A percentile compares a stretch with the other conserved stretches of the same genome.
phyloP scores from a whole-genome alignment of 2,888 invertebrate genomes.

The Troides oblongomaculatus region DNA sequence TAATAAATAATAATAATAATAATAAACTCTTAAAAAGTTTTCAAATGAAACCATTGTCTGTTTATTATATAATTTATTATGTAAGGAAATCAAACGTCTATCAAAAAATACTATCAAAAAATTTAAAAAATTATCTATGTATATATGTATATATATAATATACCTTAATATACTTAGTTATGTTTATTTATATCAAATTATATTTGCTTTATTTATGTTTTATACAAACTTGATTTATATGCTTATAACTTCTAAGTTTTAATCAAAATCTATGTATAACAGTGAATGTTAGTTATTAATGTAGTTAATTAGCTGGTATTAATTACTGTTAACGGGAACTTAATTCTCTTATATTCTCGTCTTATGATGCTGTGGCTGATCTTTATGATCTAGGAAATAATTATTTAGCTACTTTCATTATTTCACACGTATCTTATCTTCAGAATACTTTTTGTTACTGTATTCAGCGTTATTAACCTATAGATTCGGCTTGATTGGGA shows the following conservation, averaged over 20 bases:
- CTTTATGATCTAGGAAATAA: neutral
- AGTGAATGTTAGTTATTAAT: neutral
- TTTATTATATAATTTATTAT: no score
- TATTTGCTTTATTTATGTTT: no score
- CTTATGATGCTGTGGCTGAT: neutral
- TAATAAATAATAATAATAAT: no score
- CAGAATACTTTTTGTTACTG: neutral
- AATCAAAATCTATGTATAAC: neutral
- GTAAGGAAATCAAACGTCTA: no score
- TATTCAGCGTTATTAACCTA: neutral
- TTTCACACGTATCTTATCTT: neutral
- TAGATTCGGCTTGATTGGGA: neutral
- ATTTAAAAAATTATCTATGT: no score
- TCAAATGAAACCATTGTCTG: no score
- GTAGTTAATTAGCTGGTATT: slow-evolving; percentile 1
- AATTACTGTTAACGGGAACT: slow-evolving; percentile 1
- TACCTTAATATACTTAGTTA: no score
- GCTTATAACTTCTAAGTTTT: neutral
- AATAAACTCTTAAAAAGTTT: no score
- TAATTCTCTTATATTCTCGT: neutral
- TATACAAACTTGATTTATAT: no score
- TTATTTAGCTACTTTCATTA: slow-evolving; percentile 1
- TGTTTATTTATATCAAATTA: no score
- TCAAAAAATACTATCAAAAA: no score
- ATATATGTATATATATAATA: no score